Evolutionary conservation across 2,888 invertebrate genomes (phyloP), one percentile per base, ranked within the genome.

Genomic region (Crioceris asparagi): DNA sequence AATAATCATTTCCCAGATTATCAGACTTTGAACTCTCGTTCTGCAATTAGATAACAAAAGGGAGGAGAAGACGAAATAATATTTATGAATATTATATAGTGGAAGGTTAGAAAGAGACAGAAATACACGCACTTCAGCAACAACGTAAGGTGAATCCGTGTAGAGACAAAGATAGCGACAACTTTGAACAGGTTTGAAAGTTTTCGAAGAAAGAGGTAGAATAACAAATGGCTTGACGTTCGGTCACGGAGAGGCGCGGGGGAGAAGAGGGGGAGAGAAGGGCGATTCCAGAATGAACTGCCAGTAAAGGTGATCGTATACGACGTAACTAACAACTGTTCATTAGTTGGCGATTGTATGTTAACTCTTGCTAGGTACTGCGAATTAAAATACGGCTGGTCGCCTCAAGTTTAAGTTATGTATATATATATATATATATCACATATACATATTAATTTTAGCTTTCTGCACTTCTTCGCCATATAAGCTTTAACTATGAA

Each of bases 131-230:
- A n/a, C n/a, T n/a, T n/a, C 48, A 50, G 49, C 47, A 46, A n/a
- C n/a, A n/a, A n/a, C n/a, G 47, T 54, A 54, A 61, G 62, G 64
- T 62, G 61, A 64, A 62, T 64, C 64, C 64, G 56, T 58, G 53
- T 55, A 43, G 49, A 57, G 64, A 64, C 57, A 58, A 53, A 58
- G 62, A 64, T 54, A 46, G 58, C 49, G 49, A 53, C 49, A 44
- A 26, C n/a, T n/a, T 34, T 21, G 16, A 37, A 64, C 64, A 62
- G 62, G 64, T 64, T 64, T 61, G 62, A 61, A 61, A 62, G 61
- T 60, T 60, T 61, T 58, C 57, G 53, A 50, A 56, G 58, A 58
- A 60, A 56, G 48, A 55, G 56, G 56, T 54, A 54, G 55, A 56
- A 56, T 52, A 55, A 55, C 52, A 55, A 58, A 56, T 50, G 54